Evolutionary conservation across 1,140 invertebrate species (phyloP).

Genomic region (Piezodorus guildinii): DNA sequence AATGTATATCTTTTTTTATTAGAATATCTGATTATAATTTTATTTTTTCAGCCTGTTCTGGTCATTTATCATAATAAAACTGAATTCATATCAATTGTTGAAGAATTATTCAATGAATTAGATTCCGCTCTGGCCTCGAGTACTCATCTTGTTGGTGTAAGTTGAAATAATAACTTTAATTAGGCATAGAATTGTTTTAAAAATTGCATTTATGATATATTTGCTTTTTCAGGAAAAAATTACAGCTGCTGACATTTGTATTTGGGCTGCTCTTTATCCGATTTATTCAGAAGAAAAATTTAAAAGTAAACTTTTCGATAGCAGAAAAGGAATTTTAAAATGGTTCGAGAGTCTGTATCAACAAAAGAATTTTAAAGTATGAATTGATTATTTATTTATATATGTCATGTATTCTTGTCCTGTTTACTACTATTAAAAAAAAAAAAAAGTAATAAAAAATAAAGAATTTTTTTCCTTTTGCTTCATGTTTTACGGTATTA

Average conservation of each 20-base stretch:
- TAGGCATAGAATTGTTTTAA: constrained; percentile 14
- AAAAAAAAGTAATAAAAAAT: too few relatives aligned
- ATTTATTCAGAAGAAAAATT: constrained; percentile 30
- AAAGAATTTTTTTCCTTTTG: constrained; percentile 2
- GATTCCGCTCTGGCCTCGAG: constrained; percentile 20
- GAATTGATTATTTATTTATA: background rate
- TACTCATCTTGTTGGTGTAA: constrained; percentile 27
- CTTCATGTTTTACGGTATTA: background rate
- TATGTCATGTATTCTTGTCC: background rate
- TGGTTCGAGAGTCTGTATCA: constrained; percentile 33
- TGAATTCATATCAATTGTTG: constrained; percentile 18
- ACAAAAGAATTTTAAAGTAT: constrained; percentile 30
- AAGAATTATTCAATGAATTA: constrained; percentile 19
- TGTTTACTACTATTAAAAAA: too few relatives aligned
- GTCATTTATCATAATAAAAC: constrained; percentile 20
- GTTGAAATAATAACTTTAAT: constrained; percentile 17
- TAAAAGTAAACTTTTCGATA: constrained; percentile 25
- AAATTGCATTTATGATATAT: constrained; percentile 16
- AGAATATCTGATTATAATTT: background rate
- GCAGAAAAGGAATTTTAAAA: constrained; percentile 29
- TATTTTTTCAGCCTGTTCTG: constrained; percentile 26
- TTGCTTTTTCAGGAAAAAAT: constrained; percentile 26
- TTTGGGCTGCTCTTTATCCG: constrained; percentile 33
- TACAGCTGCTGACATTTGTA: constrained; percentile 31
- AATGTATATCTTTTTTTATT: background rate